phyloP scores from a whole-genome alignment of 2,797 vertebrate species.

The Danio tinwini region DNA sequence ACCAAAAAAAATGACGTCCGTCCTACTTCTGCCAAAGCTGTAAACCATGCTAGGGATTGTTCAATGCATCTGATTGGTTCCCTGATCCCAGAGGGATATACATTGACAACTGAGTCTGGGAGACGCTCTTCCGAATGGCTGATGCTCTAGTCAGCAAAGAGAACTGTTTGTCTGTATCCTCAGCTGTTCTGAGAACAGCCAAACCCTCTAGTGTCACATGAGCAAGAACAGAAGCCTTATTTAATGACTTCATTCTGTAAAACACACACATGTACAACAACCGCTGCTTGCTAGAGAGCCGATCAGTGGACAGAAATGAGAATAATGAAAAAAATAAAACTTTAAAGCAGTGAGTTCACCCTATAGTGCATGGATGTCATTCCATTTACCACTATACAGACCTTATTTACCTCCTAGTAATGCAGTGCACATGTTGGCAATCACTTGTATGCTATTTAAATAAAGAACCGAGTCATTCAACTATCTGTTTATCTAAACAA shows the following conservation, averaged over 20 bases:
- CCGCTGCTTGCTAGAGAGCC: neutral
- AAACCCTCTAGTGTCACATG: constrained; percentile 74
- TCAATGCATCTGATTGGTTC: constrained; percentile 58
- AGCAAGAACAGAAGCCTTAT: constrained; percentile 56
- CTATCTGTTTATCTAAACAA: neutral
- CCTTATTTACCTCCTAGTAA: constrained; percentile 56
- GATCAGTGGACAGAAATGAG: neutral
- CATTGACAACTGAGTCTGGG: constrained; percentile 68
- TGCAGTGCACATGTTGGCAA: constrained; percentile 68
- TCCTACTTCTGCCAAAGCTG: constrained; percentile 14
- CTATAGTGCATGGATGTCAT: neutral
- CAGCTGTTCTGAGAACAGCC: constrained; percentile 20
- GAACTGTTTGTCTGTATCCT: constrained; percentile 48
- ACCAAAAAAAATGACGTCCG: neutral
- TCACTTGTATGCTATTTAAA: constrained; percentile 42
- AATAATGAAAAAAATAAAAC: neutral
- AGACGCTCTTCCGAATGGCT: neutral
- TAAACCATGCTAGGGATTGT: constrained; percentile 59
- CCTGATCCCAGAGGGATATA: constrained; percentile 57
- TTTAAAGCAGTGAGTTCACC: too few species aligned
- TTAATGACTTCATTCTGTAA: constrained; percentile 12
- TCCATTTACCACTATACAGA: neutral
- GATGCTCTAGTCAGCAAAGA: constrained; percentile 52
- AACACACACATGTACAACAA: neutral
- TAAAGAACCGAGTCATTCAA: constrained; percentile 39